These are phyloP conservation scores for Diorhabda elongata DNA, from an alignment of 1,140 invertebrate genomes.

Conservation along the genomic window DNA sequence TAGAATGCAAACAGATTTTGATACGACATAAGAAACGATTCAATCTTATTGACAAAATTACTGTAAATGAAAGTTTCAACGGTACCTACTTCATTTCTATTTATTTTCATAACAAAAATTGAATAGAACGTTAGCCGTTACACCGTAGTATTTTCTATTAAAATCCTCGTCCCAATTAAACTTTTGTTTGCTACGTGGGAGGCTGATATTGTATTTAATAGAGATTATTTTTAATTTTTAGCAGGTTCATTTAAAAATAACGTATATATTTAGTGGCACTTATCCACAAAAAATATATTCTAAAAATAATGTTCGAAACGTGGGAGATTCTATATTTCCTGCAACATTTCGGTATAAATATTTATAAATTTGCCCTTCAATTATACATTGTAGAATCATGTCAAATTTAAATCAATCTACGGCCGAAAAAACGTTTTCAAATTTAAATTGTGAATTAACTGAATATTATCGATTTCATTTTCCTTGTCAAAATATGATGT, in stretches of 20 bases:
- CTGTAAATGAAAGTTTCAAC: conserved; percentile 1
- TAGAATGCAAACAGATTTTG: neutral
- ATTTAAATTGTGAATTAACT: no score
- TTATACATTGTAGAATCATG: neutral
- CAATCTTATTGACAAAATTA: neutral
- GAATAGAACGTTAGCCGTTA: conserved; percentile 18
- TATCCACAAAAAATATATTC: neutral
- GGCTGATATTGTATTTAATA: neutral
- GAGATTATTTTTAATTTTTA: neutral
- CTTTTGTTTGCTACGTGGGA: neutral
- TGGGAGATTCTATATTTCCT: conserved; percentile 16
- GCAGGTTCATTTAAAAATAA: neutral
- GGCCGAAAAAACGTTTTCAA: no score
- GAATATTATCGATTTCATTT: no score
- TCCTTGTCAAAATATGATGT: no score
- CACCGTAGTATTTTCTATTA: conserved; percentile 1
- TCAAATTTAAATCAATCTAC: no score
- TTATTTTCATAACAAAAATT: conserved; percentile 8
- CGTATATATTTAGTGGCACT: neutral
- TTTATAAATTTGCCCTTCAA: conserved; percentile 8
- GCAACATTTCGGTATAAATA: conserved; percentile 14
- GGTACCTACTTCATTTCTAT: conserved; percentile 10
- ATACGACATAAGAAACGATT: neutral
- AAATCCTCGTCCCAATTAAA: neutral
- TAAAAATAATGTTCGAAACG: neutral